Conservation (phyloP, 1,140 invertebrate genomes). For the Asobara japonica region DNA sequence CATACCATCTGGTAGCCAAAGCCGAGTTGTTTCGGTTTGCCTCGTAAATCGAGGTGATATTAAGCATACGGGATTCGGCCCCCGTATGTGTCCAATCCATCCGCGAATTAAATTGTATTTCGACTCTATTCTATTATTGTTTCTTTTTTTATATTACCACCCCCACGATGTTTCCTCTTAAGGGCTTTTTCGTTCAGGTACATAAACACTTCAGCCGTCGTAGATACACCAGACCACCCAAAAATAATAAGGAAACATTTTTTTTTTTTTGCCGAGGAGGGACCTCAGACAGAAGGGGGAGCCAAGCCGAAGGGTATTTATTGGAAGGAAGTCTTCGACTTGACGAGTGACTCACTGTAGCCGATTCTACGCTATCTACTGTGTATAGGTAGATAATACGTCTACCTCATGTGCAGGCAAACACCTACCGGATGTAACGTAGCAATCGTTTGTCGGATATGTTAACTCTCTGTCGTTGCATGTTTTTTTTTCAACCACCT, state of each 20-base stretch:
- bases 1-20: slow-evolving; percentile 54
- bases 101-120: slow-evolving; percentile 1
- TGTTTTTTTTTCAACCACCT: not conserved
- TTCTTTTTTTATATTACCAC: too few relatives aligned
- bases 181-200: not conserved
- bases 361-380: not conserved
- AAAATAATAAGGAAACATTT: slow-evolving; percentile 6
- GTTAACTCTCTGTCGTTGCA: slow-evolving; percentile 25
- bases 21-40: slow-evolving; percentile 28
- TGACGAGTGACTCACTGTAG: slow-evolving; percentile 3
- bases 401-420: slow-evolving; percentile 2
- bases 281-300: not conserved
- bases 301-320: not conserved
- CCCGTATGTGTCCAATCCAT: not conserved
- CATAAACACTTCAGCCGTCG: not conserved
- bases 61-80: not conserved
- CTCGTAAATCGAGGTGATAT: slow-evolving; percentile 33
- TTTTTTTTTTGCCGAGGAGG: not conserved
- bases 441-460: slow-evolving; percentile 28
- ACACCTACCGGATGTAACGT: slow-evolving; percentile 27
- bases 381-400: not conserved
- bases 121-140: not conserved
- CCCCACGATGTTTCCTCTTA: not conserved
- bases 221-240: not conserved
- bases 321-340: slow-evolving; percentile 13